Base-by-base conservation (phyloP, 2,797 vertebrate genomes). In the Coracias cyanogaster region DNA sequence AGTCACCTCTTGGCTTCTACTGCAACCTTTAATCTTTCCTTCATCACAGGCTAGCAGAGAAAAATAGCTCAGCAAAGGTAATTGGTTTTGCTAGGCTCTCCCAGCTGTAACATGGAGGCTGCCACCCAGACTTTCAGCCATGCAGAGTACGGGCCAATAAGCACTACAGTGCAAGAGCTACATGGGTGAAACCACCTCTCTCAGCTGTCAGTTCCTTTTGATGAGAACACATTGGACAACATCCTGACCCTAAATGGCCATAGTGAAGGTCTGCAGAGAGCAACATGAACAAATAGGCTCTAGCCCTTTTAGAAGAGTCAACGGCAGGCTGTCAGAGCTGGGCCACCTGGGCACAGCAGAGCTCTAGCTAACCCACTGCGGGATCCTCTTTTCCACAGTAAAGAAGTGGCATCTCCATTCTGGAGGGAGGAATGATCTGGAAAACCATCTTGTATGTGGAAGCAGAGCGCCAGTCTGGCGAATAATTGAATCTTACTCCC, bases 61-160 rank as follows among this genome's bases (percentile, higher is more conserved):
- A 92, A 78, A 94, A 80, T 14, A 66, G 43, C 33, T 86, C 55
- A 62, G 65, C 41, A 83, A 51, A 65, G 10, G 31, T 22, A 74
- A 13, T 21, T 67, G 52, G 5, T 62, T 90, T 91, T 43, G 24
- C 29, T 48, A 57, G 35, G 17, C 22, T 79, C 4, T 62, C 31
- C 26, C 22, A 52, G 37, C 9, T 62, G 57, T 37, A 74, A 22
- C 8, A 5, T 1, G 2, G 43, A 20, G 51, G 31, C 31, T 76
- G 71, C 12, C 57, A n/a, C 15, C 7, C 31, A n/a, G 21, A 31
- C 14, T 37, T 45, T 41, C 29, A 49, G 54, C 48, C 26, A 3
- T n/a, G n/a, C 15, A 21, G 28, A 15, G 6, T 10, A 5, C 0
- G 3, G 20, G 17, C 25, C 19, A 10, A 25, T 2, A 1, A 45